These are phyloP conservation scores for Plagodis dolabraria DNA, from an alignment of 2,888 invertebrate species.

Conservation along the genomic window DNA sequence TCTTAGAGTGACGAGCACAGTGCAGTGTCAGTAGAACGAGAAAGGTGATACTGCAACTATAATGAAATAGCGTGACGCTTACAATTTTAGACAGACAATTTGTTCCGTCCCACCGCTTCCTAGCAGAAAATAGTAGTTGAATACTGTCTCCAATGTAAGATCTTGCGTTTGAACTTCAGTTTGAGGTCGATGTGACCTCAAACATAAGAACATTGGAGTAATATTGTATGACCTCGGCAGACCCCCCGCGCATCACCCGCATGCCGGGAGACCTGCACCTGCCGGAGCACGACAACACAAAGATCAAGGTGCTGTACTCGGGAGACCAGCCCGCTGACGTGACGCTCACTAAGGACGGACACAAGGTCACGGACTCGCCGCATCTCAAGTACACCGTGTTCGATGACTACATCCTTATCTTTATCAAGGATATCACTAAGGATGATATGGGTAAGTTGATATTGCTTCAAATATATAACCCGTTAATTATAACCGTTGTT, in stretches of 20 bases:
- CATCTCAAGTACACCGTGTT: slow-evolving; percentile 96
- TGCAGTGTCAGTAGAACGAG: too few relatives aligned
- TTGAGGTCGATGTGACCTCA: not conserved
- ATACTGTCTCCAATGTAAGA: too few relatives aligned
- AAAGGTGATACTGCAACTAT: too few relatives aligned
- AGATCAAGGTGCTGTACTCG: slow-evolving; percentile 98
- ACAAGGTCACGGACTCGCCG: slow-evolving; percentile 85
- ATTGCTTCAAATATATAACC: not conserved
- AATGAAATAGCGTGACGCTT: too few relatives aligned
- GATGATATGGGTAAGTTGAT: slow-evolving; percentile 91
- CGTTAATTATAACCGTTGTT: too few relatives aligned
- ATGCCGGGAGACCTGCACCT: slow-evolving; percentile 95
- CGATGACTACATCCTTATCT: slow-evolving; percentile 98
- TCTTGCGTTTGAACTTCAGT: too few relatives aligned
- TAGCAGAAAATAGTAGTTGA: too few relatives aligned
- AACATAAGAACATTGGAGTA: not conserved
- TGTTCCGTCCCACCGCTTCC: too few relatives aligned
- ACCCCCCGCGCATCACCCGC: slow-evolving; percentile 95
- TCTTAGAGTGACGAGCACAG: too few relatives aligned
- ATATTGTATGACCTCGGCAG: too few relatives aligned
- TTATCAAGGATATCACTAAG: slow-evolving; percentile 95
- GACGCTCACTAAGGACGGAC: slow-evolving; percentile 92
- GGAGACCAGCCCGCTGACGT: slow-evolving; percentile 98
- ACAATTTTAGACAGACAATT: too few relatives aligned
- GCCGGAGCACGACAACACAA: slow-evolving; percentile 97